These are phyloP conservation scores for Oscheius myriophilus DNA, from an alignment of 2,888 invertebrate genomes.

Conservation along the genomic window DNA sequence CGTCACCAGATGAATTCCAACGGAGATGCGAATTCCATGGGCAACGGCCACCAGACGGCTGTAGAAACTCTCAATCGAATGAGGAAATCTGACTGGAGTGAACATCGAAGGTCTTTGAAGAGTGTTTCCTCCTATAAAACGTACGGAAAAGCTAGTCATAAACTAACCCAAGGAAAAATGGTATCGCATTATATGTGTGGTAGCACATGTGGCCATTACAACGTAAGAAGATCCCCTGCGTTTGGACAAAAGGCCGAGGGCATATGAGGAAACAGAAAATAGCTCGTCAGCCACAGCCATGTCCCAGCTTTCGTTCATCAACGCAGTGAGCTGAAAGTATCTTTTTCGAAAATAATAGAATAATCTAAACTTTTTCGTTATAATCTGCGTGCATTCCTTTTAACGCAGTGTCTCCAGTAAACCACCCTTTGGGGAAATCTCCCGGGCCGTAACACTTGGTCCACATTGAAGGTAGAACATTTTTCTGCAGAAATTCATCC, in stretches of 20 bases:
- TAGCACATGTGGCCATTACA: slow-evolving; percentile 25
- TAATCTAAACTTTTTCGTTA: slow-evolving; percentile 13
- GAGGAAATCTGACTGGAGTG: background rate
- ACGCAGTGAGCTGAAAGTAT: slow-evolving; percentile 18
- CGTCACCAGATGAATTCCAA: slow-evolving; percentile 3
- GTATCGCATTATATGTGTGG: slow-evolving; percentile 22
- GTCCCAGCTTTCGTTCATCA: slow-evolving; percentile 46
- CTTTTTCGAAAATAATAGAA: background rate
- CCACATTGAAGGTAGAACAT: slow-evolving; percentile 25
- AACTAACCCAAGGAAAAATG: slow-evolving; percentile 15
- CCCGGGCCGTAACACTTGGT: background rate
- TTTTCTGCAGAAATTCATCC: background rate
- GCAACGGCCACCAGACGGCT: slow-evolving; percentile 5
- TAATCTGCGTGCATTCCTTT: slow-evolving; percentile 28
- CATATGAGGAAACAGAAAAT: slow-evolving; percentile 42
- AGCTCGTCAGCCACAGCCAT: slow-evolving; percentile 48
- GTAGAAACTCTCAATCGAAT: slow-evolving; percentile 6
- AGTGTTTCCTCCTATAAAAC: slow-evolving; percentile 9
- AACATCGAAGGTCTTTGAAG: slow-evolving; percentile 28
- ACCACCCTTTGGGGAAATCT: slow-evolving; percentile 25
- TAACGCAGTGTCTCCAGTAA: slow-evolving; percentile 26
- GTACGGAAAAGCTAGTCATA: background rate
- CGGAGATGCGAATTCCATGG: slow-evolving; percentile 11
- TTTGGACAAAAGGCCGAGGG: slow-evolving; percentile 29
- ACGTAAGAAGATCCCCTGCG: slow-evolving; percentile 5